Conservation (phyloP, 2,797 vertebrate genomes). For the Sebastes cheni region DNA sequence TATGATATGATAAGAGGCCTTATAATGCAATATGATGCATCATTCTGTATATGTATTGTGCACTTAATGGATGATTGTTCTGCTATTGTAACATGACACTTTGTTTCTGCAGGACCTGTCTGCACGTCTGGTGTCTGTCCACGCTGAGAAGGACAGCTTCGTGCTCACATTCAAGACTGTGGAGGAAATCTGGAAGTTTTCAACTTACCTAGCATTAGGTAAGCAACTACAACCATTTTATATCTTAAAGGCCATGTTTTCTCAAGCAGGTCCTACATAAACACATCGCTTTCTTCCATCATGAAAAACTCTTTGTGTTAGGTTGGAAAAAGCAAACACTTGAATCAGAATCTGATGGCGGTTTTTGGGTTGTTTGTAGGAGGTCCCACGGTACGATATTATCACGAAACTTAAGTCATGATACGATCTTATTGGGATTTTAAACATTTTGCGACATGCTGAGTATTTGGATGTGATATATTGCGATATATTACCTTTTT, state of each 20-base stretch:
- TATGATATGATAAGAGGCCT: not conserved
- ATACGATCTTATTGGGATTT: too few species aligned
- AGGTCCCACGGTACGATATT: too few species aligned
- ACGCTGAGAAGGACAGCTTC: constrained; percentile 93
- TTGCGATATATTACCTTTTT: too few species aligned
- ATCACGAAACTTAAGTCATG: too few species aligned
- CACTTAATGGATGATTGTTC: not conserved
- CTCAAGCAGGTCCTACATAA: not conserved
- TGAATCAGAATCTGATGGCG: not conserved
- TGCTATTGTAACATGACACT: constrained; percentile 26
- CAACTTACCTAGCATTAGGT: constrained; percentile 94
- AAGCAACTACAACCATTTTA: not conserved
- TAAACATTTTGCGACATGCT: too few species aligned
- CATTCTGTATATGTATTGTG: not conserved
- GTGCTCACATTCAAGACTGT: constrained; percentile 95
- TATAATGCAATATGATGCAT: not conserved
- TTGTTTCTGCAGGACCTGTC: constrained; percentile 89
- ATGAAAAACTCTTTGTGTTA: not conserved
- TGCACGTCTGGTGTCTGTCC: constrained; percentile 91
- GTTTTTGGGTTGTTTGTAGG: not conserved
- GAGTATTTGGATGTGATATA: too few species aligned
- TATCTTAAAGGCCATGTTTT: not conserved
- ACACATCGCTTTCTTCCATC: not conserved
- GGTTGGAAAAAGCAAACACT: not conserved
- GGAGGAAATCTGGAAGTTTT: constrained; percentile 99